Conservation (phyloP, 2,797 vertebrate genomes). For the Paedocypris micromegethes region DNA sequence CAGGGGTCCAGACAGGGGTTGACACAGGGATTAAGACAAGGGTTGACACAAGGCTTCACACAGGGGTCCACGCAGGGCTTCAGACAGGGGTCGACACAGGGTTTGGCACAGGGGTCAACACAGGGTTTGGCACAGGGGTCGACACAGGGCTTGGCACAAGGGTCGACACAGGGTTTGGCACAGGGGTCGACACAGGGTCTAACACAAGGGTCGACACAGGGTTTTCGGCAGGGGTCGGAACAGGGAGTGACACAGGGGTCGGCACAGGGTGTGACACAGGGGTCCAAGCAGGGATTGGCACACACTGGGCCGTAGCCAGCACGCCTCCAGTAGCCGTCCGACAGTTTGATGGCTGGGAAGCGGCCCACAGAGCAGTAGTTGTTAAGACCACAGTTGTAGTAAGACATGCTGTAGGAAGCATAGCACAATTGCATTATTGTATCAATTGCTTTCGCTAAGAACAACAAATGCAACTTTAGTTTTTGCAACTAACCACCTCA, state of each 20-base stretch:
- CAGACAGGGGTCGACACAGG: not conserved
- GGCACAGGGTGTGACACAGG: conserved; percentile 5
- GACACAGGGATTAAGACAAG: not conserved
- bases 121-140: not conserved
- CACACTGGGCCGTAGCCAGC: not conserved
- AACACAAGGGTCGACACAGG: conserved; percentile 2
- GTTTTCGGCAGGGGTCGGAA: not conserved
- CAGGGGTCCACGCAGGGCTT: not conserved
- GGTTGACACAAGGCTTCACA: not conserved
- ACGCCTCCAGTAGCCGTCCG: not conserved
- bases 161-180: not conserved
- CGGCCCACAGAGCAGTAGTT: conserved; percentile 27
- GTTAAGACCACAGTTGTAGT: conserved; percentile 2
- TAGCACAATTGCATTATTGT: not conserved
- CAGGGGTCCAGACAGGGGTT: conserved; percentile 1
- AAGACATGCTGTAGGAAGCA: conserved; percentile 12
- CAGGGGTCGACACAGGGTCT: not conserved
- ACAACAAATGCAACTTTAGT: no score
- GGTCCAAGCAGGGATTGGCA: conserved; percentile 1
- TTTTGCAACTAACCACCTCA: no score
- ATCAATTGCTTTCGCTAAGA: no score
- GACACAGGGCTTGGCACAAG: not conserved
- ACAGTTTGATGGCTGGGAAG: conserved; percentile 15
- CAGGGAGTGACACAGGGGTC: not conserved
- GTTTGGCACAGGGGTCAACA: not conserved